Evolutionary conservation across 2,113 vertebrate genomes (phyloP), one percentile per base, ranked within the genome.

Genomic region (Ophiodon elongatus): DNA sequence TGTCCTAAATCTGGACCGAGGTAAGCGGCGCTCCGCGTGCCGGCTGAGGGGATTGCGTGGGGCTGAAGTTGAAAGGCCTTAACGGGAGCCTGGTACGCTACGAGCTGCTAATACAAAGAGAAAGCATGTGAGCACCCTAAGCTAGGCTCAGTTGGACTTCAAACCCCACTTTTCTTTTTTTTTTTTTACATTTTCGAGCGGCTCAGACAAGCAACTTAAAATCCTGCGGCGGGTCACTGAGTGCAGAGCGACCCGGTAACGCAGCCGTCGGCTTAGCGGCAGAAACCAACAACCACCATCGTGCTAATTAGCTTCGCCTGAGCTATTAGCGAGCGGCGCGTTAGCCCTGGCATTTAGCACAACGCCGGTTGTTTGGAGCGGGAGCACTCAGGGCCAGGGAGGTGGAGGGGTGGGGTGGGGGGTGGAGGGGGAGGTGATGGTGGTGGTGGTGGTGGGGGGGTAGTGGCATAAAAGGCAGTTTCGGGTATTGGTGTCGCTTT

Each of bases 101-200:
- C 69, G 63, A 85, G 77, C 91, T 76, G 87, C 86, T 92, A 90
- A 95, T 92, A 84, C 93, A 95, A 95, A 96, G 95, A 95, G 88
- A 89, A 93, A 92, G 89, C 95, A 95, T 96, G 95, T 96, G 95
- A 96, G 25, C 81, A 21, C 75, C 71, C 82, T 94, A 90, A 95
- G 91, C 94, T 89, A 27, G 47, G 73, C 79, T 85, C 33, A 84
- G 66, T 76, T 78, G 75, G 85, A 92, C 85, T 89, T 89, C 86
- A 65, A 73, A 80, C 43, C 62, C 31, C 64, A 9, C 13, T 6
- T 27, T n/a, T n/a, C n/a, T n/a, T 80, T 84, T 79, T 78, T 83
- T 80, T 84, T 79, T 83, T 85, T 27, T 45, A 25, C 63, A 75
- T 87, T 88, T 71, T 81, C 56, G 66, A 75, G 86, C 72, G 78